Evolutionary conservation across 2,888 invertebrate species (phyloP).

Genomic region (Callosobruchus maculatus): DNA sequence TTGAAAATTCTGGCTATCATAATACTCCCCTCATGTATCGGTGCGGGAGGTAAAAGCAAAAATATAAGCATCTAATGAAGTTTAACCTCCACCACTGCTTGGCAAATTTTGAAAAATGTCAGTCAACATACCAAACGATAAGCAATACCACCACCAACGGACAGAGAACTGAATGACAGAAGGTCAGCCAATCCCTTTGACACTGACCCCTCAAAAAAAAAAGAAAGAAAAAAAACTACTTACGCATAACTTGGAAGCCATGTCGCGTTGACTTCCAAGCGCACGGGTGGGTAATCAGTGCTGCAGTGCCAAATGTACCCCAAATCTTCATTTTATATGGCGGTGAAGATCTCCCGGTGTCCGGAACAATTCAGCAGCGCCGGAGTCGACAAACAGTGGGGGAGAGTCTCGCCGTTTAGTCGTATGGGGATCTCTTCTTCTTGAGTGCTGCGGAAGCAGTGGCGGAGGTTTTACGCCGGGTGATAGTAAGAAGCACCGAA

Average conservation of each 20-base stretch:
- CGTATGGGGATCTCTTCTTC: background rate
- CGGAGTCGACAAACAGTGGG: background rate
- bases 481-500: no score
- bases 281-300: slow-evolving; percentile 1
- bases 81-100: no score
- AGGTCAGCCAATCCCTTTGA: background rate
- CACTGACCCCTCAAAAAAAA: background rate
- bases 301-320: slow-evolving; percentile 7
- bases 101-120: no score
- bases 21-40: no score
- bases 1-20: no score
- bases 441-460: background rate
- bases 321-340: slow-evolving; percentile 12
- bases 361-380: background rate
- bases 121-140: no score
- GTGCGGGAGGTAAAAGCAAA: no score
- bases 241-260: slow-evolving; percentile 11
- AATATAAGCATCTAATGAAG: no score
- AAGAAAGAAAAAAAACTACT: background rate
- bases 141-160: no score
- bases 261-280: slow-evolving; percentile 1
- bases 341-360: slow-evolving; percentile 2
- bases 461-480: background rate
- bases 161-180: no score
- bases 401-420: background rate